Percentiles rank a stretch among this genome's conserved stretches.
phyloP scores from a whole-genome alignment of 2,888 invertebrate genomes.

The Coelopa pilipes region DNA sequence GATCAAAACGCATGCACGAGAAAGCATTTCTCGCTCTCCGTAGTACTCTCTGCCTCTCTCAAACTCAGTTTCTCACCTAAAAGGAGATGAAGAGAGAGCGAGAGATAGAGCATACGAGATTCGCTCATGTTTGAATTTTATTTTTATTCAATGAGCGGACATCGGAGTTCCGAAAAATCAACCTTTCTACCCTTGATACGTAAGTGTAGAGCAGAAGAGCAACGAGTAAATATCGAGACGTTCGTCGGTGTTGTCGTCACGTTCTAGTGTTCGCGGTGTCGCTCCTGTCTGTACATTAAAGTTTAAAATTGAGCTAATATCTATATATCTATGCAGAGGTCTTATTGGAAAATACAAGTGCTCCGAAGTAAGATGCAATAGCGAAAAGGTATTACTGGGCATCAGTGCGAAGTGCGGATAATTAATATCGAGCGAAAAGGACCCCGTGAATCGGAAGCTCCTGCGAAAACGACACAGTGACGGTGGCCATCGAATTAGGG shows the following conservation, averaged over 20 bases:
- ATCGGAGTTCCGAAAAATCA: constrained; percentile 15
- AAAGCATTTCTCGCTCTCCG: too few species aligned
- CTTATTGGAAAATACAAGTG: constrained; percentile 11
- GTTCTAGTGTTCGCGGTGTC: constrained; percentile 44
- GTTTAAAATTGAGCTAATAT: constrained; percentile 16
- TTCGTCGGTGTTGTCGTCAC: constrained; percentile 41
- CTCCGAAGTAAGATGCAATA: background rate
- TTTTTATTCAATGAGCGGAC: constrained; percentile 32
- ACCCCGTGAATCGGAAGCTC: background rate
- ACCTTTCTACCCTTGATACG: constrained; percentile 32
- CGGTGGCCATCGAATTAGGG: background rate
- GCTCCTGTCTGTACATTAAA: constrained; percentile 16
- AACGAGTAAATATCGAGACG: constrained; percentile 44
- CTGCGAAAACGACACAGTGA: background rate
- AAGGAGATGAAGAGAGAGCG: constrained; percentile 27
- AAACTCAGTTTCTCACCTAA: constrained; percentile 31
- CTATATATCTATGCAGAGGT: constrained; percentile 9
- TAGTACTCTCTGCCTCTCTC: too few species aligned
- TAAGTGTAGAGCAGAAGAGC: constrained; percentile 21
- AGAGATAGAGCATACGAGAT: too few species aligned
- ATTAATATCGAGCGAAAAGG: background rate
- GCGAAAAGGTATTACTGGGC: constrained; percentile 4
- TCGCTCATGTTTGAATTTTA: background rate
- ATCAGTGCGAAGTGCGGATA: background rate
- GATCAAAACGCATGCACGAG: too few species aligned